A percentile compares a stretch with the other conserved stretches of the same genome.
Evolutionary conservation across 1,140 invertebrate species (phyloP).

Genomic region (Colletes gigas): DNA sequence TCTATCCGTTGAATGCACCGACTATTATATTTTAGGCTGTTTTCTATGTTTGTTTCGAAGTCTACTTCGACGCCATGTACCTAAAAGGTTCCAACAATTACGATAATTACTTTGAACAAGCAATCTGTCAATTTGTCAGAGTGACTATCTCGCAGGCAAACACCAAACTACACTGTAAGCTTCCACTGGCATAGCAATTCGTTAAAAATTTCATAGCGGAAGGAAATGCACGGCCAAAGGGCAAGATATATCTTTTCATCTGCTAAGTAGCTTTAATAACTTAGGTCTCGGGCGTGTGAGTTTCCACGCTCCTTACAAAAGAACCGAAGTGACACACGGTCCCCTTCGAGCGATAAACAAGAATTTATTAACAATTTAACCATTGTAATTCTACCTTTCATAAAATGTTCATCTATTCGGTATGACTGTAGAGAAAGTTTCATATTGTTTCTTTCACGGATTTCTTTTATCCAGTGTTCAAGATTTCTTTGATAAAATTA

Average conservation of each 20-base stretch:
- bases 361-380: not conserved
- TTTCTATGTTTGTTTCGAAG: too few species aligned
- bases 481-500: too few species aligned
- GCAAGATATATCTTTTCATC: conserved; percentile 5
- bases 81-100: not conserved
- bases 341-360: not conserved
- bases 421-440: too few species aligned
- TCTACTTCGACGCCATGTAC: too few species aligned
- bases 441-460: too few species aligned
- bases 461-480: too few species aligned
- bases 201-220: too few species aligned
- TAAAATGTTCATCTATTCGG: not conserved
- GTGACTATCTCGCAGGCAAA: not conserved
- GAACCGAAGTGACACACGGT: not conserved
- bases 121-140: not conserved
- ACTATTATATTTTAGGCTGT: too few species aligned
- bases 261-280: not conserved
- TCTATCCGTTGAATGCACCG: too few species aligned
- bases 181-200: not conserved
- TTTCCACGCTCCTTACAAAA: not conserved
- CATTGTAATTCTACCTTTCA: not conserved
- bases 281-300: not conserved
- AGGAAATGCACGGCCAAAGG: not conserved
- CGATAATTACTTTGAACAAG: not conserved
- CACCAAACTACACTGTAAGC: not conserved